These are phyloP conservation scores for Hypocryptadius cinnamomeus DNA, from an alignment of 2,113 vertebrate species.

Conservation along the genomic window DNA sequence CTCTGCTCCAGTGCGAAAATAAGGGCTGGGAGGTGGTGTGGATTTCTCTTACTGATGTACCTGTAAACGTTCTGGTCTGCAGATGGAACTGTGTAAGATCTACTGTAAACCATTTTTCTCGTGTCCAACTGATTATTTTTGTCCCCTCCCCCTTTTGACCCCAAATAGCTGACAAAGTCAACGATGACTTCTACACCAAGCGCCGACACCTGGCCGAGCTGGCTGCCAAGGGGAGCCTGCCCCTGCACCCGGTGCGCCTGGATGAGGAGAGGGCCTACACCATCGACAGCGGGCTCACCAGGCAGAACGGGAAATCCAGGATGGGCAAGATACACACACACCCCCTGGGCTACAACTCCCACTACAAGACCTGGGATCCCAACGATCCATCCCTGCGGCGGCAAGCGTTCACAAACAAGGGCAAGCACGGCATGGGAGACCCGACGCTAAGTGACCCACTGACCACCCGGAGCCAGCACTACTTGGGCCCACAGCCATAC, in stretches of 20 bases:
- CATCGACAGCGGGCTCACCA: slow-evolving; percentile 80
- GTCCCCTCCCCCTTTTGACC: neutral
- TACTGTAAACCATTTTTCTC: neutral
- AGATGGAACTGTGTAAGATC: neutral
- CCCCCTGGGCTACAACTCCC: slow-evolving; percentile 85
- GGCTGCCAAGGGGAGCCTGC: slow-evolving; percentile 85
- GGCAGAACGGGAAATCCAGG: slow-evolving; percentile 85
- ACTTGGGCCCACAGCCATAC: slow-evolving; percentile 91
- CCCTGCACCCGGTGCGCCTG: slow-evolving; percentile 83
- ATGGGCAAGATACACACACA: slow-evolving; percentile 77
- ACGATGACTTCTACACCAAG: slow-evolving; percentile 90
- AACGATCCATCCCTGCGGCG: slow-evolving; percentile 85
- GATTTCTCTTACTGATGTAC: neutral
- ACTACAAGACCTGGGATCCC: slow-evolving; percentile 92
- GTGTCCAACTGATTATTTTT: neutral
- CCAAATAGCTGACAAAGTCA: slow-evolving; percentile 86
- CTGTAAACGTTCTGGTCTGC: neutral
- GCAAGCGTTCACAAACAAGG: slow-evolving; percentile 84
- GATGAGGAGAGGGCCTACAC: slow-evolving; percentile 86
- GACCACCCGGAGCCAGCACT: slow-evolving; percentile 85
- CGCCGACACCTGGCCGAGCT: slow-evolving; percentile 88
- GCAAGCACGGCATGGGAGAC: slow-evolving; percentile 81
- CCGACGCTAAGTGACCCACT: slow-evolving; percentile 81
- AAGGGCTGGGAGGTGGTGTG: neutral
- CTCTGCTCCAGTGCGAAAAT: neutral